phyloP scores from a whole-genome alignment of 1,140 invertebrate genomes.

The Agraylea sexmaculata region DNA sequence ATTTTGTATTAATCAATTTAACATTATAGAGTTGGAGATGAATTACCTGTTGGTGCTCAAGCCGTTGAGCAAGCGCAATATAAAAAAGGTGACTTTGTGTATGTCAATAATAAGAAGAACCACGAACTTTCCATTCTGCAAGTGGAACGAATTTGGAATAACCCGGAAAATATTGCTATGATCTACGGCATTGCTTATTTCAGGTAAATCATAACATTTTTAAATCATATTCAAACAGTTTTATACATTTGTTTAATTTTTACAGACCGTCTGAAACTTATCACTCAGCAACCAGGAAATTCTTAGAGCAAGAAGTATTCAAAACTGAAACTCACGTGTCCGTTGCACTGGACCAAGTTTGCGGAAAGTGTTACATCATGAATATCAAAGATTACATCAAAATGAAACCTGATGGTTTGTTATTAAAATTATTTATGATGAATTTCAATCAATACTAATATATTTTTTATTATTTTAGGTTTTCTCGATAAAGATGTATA shows the following conservation, averaged over 20 bases:
- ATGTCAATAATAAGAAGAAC: constrained; percentile 66
- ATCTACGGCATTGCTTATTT: constrained; percentile 82
- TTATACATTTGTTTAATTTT: not conserved
- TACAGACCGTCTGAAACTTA: constrained; percentile 83
- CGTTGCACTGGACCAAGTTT: constrained; percentile 73
- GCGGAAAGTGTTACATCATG: constrained; percentile 89
- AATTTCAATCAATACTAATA: too few species aligned
- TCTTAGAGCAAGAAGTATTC: constrained; percentile 92
- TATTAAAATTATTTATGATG: constrained; percentile 5
- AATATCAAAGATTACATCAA: constrained; percentile 93
- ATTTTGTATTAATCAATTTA: not conserved
- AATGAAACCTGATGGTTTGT: constrained; percentile 61
- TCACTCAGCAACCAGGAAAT: constrained; percentile 89
- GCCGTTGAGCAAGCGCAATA: constrained; percentile 29
- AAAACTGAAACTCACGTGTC: constrained; percentile 82
- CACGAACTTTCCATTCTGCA: constrained; percentile 65
- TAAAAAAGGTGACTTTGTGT: constrained; percentile 78
- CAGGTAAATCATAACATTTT: constrained; percentile 33
- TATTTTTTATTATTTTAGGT: constrained; percentile 27
- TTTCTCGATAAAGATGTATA: constrained; percentile 91
- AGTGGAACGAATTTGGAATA: constrained; percentile 80
- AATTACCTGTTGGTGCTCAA: constrained; percentile 25
- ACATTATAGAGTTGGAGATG: not conserved
- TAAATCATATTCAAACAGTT: not conserved
- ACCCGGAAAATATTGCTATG: constrained; percentile 72